phyloP scores from a whole-genome alignment of 2,113 vertebrate species.

The Syrmaticus mikado region DNA sequence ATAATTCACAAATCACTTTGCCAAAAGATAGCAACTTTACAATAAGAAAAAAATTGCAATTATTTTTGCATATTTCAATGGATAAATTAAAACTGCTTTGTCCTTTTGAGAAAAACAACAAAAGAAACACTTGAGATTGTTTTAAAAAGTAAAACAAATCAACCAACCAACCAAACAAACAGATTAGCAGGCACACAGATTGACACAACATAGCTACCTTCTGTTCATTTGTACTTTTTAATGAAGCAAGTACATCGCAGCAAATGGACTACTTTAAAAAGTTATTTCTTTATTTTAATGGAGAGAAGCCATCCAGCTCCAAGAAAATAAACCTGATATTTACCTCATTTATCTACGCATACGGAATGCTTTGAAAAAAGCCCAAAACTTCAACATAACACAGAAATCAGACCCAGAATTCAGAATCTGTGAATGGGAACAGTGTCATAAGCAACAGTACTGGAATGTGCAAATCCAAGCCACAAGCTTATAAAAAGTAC shows the following conservation, averaged over 20 bases:
- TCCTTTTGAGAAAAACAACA: background rate
- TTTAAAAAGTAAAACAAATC: background rate
- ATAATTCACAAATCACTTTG: conserved; percentile 12
- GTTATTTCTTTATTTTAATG: background rate
- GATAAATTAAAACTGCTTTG: background rate
- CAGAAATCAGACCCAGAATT: conserved; percentile 29
- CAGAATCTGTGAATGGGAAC: background rate
- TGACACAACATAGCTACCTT: background rate
- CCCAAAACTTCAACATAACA: background rate
- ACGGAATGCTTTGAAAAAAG: background rate
- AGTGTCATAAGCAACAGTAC: background rate
- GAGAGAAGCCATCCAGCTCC: background rate
- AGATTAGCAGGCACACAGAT: background rate
- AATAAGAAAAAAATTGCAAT: background rate
- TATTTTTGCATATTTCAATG: conserved; percentile 10
- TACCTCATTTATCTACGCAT: background rate
- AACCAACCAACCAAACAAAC: background rate
- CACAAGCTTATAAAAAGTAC: background rate
- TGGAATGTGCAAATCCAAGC: background rate
- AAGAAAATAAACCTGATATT: background rate
- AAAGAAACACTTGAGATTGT: background rate
- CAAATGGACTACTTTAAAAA: background rate
- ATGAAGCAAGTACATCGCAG: background rate
- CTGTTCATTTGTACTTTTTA: background rate
- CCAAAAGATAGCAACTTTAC: conserved; percentile 31